Evolutionary conservation across 2,888 invertebrate genomes (phyloP).

Genomic region (Heteropelma amictum): DNA sequence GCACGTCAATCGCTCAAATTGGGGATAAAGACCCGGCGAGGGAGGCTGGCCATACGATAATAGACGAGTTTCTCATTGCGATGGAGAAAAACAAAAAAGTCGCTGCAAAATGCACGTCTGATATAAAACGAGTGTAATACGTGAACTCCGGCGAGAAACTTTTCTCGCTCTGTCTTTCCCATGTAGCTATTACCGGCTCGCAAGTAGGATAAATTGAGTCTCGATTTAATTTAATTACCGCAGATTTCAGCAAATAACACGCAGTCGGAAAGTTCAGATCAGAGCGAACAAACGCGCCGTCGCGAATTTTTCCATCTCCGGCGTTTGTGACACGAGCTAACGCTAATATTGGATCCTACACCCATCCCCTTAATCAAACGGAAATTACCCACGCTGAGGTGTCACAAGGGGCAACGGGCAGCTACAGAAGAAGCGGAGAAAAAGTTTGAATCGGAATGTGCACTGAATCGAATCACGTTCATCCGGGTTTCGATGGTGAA

Average conservation of each 20-base stretch:
- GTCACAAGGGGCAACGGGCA: slow-evolving; percentile 40
- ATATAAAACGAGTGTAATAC: too few relatives aligned
- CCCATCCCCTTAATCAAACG: slow-evolving; percentile 54
- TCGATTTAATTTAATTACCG: slow-evolving; percentile 73
- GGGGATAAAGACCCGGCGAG: too few relatives aligned
- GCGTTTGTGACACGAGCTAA: slow-evolving; percentile 61
- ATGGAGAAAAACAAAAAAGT: too few relatives aligned
- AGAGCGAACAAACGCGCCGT: slow-evolving; percentile 10
- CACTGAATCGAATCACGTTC: slow-evolving; percentile 76
- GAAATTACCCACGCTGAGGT: slow-evolving; percentile 52
- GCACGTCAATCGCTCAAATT: too few relatives aligned
- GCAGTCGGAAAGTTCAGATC: slow-evolving; percentile 40
- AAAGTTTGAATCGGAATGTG: slow-evolving; percentile 76
- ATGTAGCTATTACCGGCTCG: slow-evolving; percentile 37
- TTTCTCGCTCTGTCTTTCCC: too few relatives aligned
- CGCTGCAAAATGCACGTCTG: too few relatives aligned
- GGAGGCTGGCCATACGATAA: too few relatives aligned
- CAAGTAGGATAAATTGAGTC: slow-evolving; percentile 65
- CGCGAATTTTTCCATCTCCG: slow-evolving; percentile 46
- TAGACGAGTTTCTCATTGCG: too few relatives aligned
- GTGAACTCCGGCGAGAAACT: too few relatives aligned
- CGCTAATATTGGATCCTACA: slow-evolving; percentile 67
- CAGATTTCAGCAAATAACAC: slow-evolving; percentile 68
- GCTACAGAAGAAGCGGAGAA: slow-evolving; percentile 60
- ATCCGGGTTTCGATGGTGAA: slow-evolving; percentile 48